Conservation (phyloP, 2,888 invertebrate genomes). For the Latrodectus hesperus region DNA sequence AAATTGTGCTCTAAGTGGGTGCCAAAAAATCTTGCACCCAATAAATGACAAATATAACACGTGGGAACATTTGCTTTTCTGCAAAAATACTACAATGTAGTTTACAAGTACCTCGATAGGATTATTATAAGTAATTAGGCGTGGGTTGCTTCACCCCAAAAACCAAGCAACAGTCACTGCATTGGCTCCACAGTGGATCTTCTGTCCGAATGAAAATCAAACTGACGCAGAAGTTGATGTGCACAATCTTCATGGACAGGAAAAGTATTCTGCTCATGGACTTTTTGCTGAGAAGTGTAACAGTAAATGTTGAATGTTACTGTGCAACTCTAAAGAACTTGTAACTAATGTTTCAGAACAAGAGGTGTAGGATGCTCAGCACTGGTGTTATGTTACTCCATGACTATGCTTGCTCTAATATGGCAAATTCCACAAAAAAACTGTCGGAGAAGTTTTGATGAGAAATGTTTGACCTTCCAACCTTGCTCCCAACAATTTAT, state of each 20-base stretch:
- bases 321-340: background rate
- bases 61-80: too few species aligned
- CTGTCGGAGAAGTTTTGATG: too few species aligned
- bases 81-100: background rate
- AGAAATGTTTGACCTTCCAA: too few species aligned
- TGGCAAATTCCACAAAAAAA: too few species aligned
- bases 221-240: background rate
- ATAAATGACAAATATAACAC: too few species aligned
- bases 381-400: too few species aligned
- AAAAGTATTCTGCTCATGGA: background rate
- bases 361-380: background rate
- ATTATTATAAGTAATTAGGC: background rate
- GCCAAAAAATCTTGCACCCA: too few species aligned
- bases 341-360: background rate
- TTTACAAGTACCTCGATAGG: background rate
- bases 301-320: background rate
- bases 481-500: too few species aligned
- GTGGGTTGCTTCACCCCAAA: background rate
- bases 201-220: background rate
- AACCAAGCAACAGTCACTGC: background rate
- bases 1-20: too few species aligned
- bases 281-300: background rate
- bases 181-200: background rate
- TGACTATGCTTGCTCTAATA: background rate
- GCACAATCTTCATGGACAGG: conserved; percentile 10